Evolutionary conservation across 2,888 invertebrate genomes (phyloP), one percentile per base, ranked within the genome.

Genomic region (Ectropis crepuscularia): DNA sequence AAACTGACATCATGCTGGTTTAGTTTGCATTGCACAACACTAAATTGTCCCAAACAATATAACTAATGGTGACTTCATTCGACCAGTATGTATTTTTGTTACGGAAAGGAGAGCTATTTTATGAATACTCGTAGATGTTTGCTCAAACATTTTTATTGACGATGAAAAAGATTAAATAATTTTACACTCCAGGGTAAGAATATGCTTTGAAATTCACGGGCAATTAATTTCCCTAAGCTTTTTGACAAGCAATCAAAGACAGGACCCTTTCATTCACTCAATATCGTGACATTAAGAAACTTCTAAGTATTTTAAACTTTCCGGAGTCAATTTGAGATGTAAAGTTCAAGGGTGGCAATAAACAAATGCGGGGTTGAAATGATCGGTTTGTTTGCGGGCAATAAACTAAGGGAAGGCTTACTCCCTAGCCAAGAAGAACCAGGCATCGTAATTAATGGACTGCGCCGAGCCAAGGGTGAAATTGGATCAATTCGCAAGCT

Each of bases 371-470:
- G 84, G 87, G 84, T 68, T 82, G 83, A 83, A 86, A 86, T 82
- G 76, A 82, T 87, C 82, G 89, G 89, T 92, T 89, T 91, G 89
- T 90, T 91, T 90, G 90, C 79, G 89, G 90, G 82, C 80, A 86
- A 86, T 88, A 88, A 91, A 89, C 81, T 80, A 81, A 85, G 85
- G 76, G 83, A 75, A 63, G 45, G 54, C 59, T 55, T 63, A 55
- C 63, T 54, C 74, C 77, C 66, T 57, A 82, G 83, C 80, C 81
- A 79, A 76, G 77, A 76, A 80, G 75, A 76, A 76, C 72, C 76
- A 75, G 81, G 83, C 83, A 86, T 81, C 82, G 90, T 92, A 92
- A 92, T 92, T 92, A 92, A 92, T 91, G 91, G 85, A 83, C 81
- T 76, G 78, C 74, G 75, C 82, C 74, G 78, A 82, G 80, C 79